A percentile compares a stretch with the other conserved stretches of the same genome.
Conservation (phyloP, 2,113 vertebrate species). For the Mus pahari region DNA sequence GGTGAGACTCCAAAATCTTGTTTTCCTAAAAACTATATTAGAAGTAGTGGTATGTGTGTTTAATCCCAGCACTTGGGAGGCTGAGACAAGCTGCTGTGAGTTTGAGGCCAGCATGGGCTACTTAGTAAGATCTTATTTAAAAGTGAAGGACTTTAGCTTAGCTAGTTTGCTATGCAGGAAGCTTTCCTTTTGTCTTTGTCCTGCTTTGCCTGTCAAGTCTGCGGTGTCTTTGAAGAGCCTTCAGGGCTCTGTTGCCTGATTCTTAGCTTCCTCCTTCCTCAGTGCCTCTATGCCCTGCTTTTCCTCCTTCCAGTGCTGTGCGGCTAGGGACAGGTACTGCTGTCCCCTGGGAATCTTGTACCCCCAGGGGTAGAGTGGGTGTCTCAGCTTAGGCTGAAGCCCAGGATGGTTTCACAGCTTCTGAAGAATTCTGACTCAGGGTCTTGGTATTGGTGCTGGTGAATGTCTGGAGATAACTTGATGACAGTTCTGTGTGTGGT, state of each 20-base stretch:
- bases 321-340: neutral
- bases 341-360: neutral
- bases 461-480: neutral
- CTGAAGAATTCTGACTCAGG: neutral
- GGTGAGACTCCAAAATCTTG: neutral
- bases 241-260: neutral
- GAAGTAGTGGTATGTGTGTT: neutral
- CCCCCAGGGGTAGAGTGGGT: neutral
- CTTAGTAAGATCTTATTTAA: neutral
- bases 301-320: neutral
- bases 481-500: neutral
- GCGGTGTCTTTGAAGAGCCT: neutral
- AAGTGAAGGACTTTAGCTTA: neutral
- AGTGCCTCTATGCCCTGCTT: neutral
- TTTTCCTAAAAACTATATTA: conserved; percentile 10
- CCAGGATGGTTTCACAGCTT: neutral
- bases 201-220: neutral
- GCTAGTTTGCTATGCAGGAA: neutral
- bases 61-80: neutral
- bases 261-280: neutral
- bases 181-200: neutral
- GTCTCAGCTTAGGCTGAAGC: neutral
- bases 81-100: neutral
- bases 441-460: too few species aligned
- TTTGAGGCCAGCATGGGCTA: neutral